A percentile compares a stretch with the other conserved stretches of the same genome.
phyloP scores from a whole-genome alignment of 2,797 vertebrate genomes.

The Schizothorax lantsangensis region DNA sequence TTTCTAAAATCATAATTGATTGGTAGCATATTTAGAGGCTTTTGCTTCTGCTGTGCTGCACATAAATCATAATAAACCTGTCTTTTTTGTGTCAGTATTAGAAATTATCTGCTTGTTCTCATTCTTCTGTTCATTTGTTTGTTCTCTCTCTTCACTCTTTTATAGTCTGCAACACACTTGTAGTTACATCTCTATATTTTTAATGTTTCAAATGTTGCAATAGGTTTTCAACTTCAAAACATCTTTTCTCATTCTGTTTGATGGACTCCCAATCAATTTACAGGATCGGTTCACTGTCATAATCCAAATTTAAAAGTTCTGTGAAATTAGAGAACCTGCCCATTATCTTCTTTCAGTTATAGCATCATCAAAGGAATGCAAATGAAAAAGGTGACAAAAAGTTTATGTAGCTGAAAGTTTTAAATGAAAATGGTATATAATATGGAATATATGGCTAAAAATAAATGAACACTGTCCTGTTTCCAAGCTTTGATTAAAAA shows the following conservation, averaged over 20 bases:
- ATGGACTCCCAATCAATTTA: slow-evolving; percentile 29
- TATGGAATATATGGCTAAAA: neutral
- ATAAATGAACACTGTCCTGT: neutral
- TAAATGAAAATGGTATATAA: neutral
- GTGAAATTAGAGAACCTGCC: slow-evolving; percentile 5
- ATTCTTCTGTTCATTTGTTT: slow-evolving; percentile 10
- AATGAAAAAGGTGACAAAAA: neutral
- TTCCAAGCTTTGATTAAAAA: slow-evolving; percentile 35
- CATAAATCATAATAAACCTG: slow-evolving; percentile 25
- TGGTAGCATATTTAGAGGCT: neutral
- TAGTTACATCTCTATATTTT: slow-evolving; percentile 11
- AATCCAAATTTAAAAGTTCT: slow-evolving; percentile 22
- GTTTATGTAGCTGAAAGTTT: slow-evolving; percentile 15
- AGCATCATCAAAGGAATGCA: slow-evolving; percentile 9
- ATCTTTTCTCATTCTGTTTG: slow-evolving; percentile 15
- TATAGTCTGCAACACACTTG: neutral
- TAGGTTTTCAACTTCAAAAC: slow-evolving; percentile 17
- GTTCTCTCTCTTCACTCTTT: neutral
- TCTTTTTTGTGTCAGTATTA: slow-evolving; percentile 16
- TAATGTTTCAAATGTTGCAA: slow-evolving; percentile 3
- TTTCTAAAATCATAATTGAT: neutral
- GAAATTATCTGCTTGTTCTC: neutral
- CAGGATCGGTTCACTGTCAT: slow-evolving; percentile 1
- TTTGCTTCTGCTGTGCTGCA: neutral
- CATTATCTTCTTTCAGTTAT: slow-evolving; percentile 16